Conservation (phyloP, 1,140 invertebrate species). For the Zeugodacus cucurbitae region DNA sequence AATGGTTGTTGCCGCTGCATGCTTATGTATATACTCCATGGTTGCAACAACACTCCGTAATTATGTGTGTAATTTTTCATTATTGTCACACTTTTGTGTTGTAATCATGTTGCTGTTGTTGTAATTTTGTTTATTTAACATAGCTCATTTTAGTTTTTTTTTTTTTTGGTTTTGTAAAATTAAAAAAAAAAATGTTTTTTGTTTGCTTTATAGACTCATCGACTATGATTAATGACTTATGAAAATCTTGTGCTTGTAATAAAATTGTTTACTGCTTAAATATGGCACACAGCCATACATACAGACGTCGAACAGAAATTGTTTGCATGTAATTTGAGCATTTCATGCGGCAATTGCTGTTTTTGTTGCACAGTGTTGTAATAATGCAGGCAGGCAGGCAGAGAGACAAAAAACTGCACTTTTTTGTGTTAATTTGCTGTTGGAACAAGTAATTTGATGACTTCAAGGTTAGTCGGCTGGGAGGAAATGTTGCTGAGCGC, state of each 20-base stretch:
- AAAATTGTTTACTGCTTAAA: not conserved
- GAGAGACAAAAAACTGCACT: not conserved
- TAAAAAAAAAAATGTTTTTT: not conserved
- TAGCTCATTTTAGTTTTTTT: not conserved
- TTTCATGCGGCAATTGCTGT: not conserved
- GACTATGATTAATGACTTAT: conserved; percentile 17
- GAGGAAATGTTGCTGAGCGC: not conserved
- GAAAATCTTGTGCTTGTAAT: not conserved
- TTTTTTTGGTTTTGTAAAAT: not conserved
- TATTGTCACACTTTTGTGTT: conserved; percentile 33
- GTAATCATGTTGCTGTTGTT: conserved; percentile 7
- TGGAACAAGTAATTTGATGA: not conserved
- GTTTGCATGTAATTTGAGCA: not conserved
- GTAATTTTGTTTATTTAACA: not conserved
- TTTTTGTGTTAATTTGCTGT: not conserved
- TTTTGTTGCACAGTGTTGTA: not conserved
- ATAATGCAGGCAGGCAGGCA: not conserved
- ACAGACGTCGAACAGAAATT: not conserved
- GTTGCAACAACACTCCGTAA: not conserved
- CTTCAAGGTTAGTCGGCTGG: not conserved
- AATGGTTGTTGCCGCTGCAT: not conserved
- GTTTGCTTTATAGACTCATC: not conserved
- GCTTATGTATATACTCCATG: not conserved
- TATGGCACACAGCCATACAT: not conserved
- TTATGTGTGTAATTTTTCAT: conserved; percentile 32